Evolutionary conservation across 92 coral and sea anemone species (phyloP), one percentile per base, ranked within the genome.

Genomic region (Actinernus sp.): DNA sequence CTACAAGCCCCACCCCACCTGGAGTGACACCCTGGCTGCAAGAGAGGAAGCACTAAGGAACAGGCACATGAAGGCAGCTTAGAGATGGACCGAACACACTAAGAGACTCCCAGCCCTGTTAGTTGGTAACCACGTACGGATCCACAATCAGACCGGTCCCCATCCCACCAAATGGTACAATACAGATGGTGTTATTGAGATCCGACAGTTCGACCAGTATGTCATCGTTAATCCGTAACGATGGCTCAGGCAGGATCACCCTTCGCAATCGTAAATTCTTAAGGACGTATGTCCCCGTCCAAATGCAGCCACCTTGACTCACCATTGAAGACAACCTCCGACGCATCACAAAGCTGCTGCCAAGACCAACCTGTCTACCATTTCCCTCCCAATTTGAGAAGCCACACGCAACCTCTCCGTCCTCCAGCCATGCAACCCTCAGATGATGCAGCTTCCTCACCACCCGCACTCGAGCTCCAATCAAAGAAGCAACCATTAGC

Each of bases 1-100:
- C 63, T 78, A 84, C 81, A 9, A 34, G 21, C 90, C 81, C 40
- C 90, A 84, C 67, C 85, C 85, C 6, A 77, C 75, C 26, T 68
- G 85, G 81, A 27, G 51, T 1, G 83, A 82, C 49, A 84, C 85
- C 29, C 59, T 68, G 24, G 74, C 74, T 8, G 45, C 58, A 4
- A 30, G 77, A 21, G 81, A 77, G 67, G 75, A 77, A 24, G 90
- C 90, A 0, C 63, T 84, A 26, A 20, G 84, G 38, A 83, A 69
- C 76, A 9, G 85, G 37, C 90, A 84, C 52, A 83, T 67, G 73
- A 52, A 65, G 33, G 68, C 66, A 3, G 72, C 81, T 13, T 82
- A 80, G 34, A 53, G 77, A 31, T 77, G 79, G 81, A 18, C 79
- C 4, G 85, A 84, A 26, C 90, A 77, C 56, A 83, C 85, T 22